These are phyloP conservation scores for Psittacula derbiana DNA, from an alignment of 2,797 vertebrate species.

Conservation along the genomic window DNA sequence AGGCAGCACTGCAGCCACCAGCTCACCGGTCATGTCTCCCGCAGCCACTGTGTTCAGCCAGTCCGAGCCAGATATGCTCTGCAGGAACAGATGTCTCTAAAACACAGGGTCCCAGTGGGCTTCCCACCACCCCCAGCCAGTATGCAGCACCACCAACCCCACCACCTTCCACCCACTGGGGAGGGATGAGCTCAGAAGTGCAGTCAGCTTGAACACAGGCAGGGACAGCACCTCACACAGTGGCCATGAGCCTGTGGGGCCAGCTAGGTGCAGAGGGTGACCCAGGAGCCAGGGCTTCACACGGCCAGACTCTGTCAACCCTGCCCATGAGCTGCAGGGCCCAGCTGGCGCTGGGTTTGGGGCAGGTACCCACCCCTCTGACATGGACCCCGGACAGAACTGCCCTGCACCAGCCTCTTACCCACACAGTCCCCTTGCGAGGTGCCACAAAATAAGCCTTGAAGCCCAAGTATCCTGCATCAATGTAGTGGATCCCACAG, in stretches of 20 bases:
- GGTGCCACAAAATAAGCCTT: constrained; percentile 84
- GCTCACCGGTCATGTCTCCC: constrained; percentile 84
- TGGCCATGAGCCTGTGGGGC: not conserved
- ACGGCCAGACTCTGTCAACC: accelerated
- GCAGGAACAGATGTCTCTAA: not conserved
- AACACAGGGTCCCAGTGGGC: accelerated
- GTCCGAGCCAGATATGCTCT: constrained; percentile 91
- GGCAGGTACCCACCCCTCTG: not conserved
- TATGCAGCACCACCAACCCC: not conserved
- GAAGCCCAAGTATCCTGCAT: constrained; percentile 83
- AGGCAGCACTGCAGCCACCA: constrained; percentile 83
- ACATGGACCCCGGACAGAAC: accelerated
- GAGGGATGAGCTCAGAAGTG: accelerated
- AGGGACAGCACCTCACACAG: not conserved
- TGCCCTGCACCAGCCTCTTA: constrained; percentile 67
- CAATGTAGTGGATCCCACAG: constrained; percentile 90
- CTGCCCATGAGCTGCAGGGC: accelerated
- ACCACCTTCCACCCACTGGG: not conserved
- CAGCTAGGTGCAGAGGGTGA: not conserved
- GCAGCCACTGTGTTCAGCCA: constrained; percentile 87
- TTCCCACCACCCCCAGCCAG: not conserved
- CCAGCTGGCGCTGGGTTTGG: not conserved
- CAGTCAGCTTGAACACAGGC: not conserved
- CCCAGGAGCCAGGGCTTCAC: not conserved
- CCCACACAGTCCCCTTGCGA: constrained; percentile 88